Evolutionary conservation across 2,888 invertebrate species (phyloP).

Genomic region (Drosophila aldrichi): DNA sequence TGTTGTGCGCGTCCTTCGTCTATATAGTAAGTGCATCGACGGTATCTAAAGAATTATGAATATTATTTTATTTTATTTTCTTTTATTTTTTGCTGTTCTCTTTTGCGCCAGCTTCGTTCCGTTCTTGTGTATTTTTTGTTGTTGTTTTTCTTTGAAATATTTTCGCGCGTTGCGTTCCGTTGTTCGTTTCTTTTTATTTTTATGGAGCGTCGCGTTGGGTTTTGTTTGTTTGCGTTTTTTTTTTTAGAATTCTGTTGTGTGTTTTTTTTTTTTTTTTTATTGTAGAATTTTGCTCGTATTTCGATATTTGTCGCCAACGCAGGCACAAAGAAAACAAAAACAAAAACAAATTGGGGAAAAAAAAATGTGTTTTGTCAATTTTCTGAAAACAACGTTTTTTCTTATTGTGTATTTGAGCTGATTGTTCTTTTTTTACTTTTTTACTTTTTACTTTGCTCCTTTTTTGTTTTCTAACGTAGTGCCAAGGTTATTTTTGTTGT

Average conservation of each 20-base stretch:
- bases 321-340: constrained; percentile 33
- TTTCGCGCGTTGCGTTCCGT: constrained; percentile 30
- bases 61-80: constrained; percentile 21
- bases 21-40: constrained; percentile 33
- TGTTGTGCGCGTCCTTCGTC: constrained; percentile 10
- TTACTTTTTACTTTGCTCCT: constrained; percentile 15
- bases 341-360: constrained; percentile 16
- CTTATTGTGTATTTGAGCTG: constrained; percentile 11
- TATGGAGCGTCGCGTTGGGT: constrained; percentile 40
- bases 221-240: constrained; percentile 19
- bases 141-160: constrained; percentile 30
- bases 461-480: constrained; percentile 36
- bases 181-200: constrained; percentile 34
- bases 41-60: constrained; percentile 37
- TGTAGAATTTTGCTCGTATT: constrained; percentile 2
- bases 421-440: constrained; percentile 15
- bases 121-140: constrained; percentile 15
- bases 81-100: neutral
- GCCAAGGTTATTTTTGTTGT: constrained; percentile 42
- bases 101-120: constrained; percentile 29
- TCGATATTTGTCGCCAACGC: constrained; percentile 20
- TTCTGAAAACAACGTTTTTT: constrained; percentile 12
- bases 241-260: constrained; percentile 1
- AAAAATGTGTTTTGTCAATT: constrained; percentile 9
- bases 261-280: constrained; percentile 7